Evolutionary conservation across 1,140 invertebrate genomes (phyloP).

Genomic region (Ceratosolen solmsi): DNA sequence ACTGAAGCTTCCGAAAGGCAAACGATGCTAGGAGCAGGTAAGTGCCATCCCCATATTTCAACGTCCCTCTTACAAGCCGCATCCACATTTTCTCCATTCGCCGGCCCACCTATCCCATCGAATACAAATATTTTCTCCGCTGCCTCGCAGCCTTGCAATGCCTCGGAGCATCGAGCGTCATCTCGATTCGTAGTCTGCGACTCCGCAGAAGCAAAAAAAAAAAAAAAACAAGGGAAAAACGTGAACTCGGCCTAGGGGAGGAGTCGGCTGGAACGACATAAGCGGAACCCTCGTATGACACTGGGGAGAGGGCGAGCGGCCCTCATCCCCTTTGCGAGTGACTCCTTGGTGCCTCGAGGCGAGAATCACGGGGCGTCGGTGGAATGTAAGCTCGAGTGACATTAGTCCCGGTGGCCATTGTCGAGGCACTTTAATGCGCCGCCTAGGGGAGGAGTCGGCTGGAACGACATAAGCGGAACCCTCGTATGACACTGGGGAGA

Average conservation of each 20-base stretch:
- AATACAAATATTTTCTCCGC: slow-evolving; percentile 23
- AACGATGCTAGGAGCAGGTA: not conserved
- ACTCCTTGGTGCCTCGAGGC: too few species aligned
- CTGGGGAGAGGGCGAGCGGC: not conserved
- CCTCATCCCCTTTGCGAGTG: not conserved
- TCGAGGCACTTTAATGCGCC: slow-evolving; percentile 23
- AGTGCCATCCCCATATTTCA: not conserved
- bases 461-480: too few species aligned
- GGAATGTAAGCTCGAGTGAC: not conserved
- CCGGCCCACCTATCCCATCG: too few species aligned
- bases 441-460: too few species aligned
- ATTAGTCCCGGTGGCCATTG: not conserved
- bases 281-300: not conserved
- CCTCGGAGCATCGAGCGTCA: too few species aligned
- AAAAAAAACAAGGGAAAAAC: not conserved
- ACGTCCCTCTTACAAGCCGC: not conserved
- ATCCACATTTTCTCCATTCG: not conserved
- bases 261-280: too few species aligned
- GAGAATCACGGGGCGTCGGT: not conserved
- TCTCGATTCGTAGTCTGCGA: too few species aligned
- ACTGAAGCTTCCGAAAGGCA: not conserved
- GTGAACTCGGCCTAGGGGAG: too few species aligned
- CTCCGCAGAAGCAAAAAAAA: too few species aligned
- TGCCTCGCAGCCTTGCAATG: not conserved
- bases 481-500: not conserved